Evolutionary conservation across 2,113 vertebrate genomes (phyloP).

Genomic region (Myiopsitta monachus): DNA sequence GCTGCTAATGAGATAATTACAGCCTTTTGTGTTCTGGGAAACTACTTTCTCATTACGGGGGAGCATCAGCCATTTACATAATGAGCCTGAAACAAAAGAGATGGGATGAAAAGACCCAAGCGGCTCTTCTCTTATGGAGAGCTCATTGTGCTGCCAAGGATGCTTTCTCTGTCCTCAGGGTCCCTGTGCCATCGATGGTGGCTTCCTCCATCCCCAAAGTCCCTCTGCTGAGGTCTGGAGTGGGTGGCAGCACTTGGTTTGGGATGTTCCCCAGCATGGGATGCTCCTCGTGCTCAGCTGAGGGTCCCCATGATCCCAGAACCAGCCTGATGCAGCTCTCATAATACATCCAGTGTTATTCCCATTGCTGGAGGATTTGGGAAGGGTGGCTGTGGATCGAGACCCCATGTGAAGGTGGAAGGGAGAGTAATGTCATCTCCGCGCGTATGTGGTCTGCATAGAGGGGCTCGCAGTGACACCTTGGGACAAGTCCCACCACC

Average conservation of each 20-base stretch:
- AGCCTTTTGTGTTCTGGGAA: conserved; percentile 64
- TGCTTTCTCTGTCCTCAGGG: neutral
- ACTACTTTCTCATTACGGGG: conserved; percentile 58
- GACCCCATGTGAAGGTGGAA: fast-evolving
- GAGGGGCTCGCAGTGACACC: neutral
- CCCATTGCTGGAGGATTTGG: neutral
- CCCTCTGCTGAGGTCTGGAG: neutral
- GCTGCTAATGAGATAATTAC: conserved; percentile 68
- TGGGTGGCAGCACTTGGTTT: neutral
- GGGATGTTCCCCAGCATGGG: neutral
- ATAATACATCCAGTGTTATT: neutral
- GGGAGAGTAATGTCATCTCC: neutral
- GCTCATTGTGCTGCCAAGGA: neutral
- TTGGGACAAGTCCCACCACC: neutral
- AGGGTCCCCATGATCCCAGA: neutral
- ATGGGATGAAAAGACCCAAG: conserved; percentile 36
- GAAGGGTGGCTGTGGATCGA: fast-evolving
- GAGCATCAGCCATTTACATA: conserved; percentile 51
- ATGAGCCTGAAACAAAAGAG: conserved; percentile 57
- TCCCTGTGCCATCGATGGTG: neutral
- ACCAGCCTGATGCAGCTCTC: fast-evolving
- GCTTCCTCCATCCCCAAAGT: neutral
- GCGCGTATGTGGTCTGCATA: neutral
- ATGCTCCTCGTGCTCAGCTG: neutral
- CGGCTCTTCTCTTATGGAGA: neutral